These are phyloP conservation scores for Phalanger gymnotis DNA, from an alignment of 2,797 vertebrate species.

Conservation along the genomic window DNA sequence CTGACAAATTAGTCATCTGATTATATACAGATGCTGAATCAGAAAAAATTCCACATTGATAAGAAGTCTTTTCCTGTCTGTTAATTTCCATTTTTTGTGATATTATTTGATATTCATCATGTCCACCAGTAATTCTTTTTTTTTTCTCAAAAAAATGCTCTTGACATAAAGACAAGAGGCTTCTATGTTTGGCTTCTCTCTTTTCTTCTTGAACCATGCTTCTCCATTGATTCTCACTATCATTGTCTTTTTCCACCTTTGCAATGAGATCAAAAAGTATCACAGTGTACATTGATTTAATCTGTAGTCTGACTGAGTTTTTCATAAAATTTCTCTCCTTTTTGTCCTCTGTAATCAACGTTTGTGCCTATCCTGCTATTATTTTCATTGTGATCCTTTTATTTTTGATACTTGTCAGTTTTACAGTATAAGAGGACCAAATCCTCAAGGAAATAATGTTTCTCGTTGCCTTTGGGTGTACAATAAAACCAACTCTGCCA, in stretches of 20 bases:
- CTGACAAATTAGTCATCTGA: background rate
- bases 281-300: background rate
- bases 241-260: background rate
- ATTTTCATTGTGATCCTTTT: background rate
- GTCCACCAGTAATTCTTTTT: background rate
- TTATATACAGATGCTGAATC: background rate
- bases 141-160: background rate
- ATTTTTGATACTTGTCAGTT: background rate
- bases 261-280: background rate
- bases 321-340: background rate
- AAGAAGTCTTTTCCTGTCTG: background rate
- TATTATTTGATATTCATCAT: background rate
- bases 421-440: background rate
- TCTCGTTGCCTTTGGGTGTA: background rate
- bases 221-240: background rate
- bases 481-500: background rate
- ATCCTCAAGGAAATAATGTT: background rate
- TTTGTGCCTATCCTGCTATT: background rate
- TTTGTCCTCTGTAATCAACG: background rate
- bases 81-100: background rate
- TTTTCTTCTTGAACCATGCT: background rate
- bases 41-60: background rate
- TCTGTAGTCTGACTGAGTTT: background rate
- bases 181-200: background rate
- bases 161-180: no score